A percentile compares a stretch with the other conserved stretches of the same genome.
Conservation (phyloP, 2,888 invertebrate genomes). For the Andrena fulva region DNA sequence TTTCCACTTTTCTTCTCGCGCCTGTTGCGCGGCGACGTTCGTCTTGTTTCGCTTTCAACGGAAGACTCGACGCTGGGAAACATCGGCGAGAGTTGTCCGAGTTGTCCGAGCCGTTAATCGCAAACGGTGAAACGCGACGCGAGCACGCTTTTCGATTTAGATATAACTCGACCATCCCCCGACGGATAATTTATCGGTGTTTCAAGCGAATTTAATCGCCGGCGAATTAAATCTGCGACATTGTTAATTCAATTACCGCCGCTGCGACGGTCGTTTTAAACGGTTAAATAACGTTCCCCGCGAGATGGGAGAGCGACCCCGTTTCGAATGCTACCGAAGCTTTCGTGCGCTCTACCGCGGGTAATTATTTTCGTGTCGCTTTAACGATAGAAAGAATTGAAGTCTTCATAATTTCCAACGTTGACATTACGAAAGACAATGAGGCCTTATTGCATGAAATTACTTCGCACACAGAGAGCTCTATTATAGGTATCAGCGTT, state of each 20-base stretch:
- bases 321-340: slow-evolving; percentile 5
- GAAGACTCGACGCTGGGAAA: too few relatives aligned
- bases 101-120: slow-evolving; percentile 56
- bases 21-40: neutral
- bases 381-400: neutral
- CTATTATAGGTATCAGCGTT: too few relatives aligned
- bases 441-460: too few relatives aligned
- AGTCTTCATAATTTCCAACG: neutral
- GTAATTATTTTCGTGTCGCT: slow-evolving; percentile 28
- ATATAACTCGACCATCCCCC: slow-evolving; percentile 20
- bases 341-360: neutral
- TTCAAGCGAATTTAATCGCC: slow-evolving; percentile 63
- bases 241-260: slow-evolving; percentile 64
- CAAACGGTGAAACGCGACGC: slow-evolving; percentile 14
- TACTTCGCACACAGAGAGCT: too few relatives aligned
- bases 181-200: slow-evolving; percentile 55
- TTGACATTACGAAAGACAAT: too few relatives aligned
- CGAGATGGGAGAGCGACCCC: slow-evolving; percentile 1
- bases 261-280: slow-evolving; percentile 50
- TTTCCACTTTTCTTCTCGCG: slow-evolving; percentile 28
- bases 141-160: slow-evolving; percentile 50
- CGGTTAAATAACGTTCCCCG: slow-evolving; percentile 58
- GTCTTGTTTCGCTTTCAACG: slow-evolving; percentile 21
- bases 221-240: slow-evolving; percentile 58
- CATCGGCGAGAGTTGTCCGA: neutral